phyloP scores from a whole-genome alignment of 2,797 vertebrate genomes.

The Acanthopagrus latus region DNA sequence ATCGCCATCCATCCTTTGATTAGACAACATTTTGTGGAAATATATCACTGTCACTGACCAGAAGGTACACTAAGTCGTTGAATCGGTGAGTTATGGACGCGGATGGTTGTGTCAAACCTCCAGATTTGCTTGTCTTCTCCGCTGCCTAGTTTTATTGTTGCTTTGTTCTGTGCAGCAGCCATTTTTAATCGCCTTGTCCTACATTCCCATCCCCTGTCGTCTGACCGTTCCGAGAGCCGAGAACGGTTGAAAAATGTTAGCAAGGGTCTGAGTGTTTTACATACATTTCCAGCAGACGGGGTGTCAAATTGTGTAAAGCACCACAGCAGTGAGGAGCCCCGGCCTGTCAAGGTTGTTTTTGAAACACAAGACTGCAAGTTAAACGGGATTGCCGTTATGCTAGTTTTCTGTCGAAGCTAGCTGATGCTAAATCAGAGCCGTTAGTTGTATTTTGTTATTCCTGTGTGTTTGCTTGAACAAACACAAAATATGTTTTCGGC shows the following conservation, averaged over 20 bases:
- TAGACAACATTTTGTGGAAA: slow-evolving; percentile 75
- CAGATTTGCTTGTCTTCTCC: slow-evolving; percentile 46
- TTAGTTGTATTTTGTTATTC: neutral
- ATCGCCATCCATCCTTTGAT: slow-evolving; percentile 87
- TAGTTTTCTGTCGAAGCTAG: slow-evolving; percentile 56
- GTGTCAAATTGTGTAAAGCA: neutral
- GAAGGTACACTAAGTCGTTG: slow-evolving; percentile 66
- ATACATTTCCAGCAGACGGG: neutral
- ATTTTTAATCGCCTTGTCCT: slow-evolving; percentile 89
- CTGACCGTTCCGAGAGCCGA: slow-evolving; percentile 45
- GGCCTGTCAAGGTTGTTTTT: slow-evolving; percentile 58
- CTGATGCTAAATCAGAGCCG: slow-evolving; percentile 26
- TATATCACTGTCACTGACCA: slow-evolving; percentile 64
- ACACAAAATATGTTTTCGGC: fast-evolving
- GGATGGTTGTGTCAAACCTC: neutral
- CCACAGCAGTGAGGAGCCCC: neutral
- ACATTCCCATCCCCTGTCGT: slow-evolving; percentile 75
- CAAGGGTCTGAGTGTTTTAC: neutral
- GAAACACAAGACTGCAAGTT: slow-evolving; percentile 56
- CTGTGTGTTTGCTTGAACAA: neutral
- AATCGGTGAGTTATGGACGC: slow-evolving; percentile 81
- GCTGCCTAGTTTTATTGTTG: slow-evolving; percentile 84
- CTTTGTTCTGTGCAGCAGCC: slow-evolving; percentile 91
- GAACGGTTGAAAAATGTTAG: slow-evolving; percentile 45
- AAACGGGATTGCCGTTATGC: slow-evolving; percentile 48